A percentile compares a stretch with the other conserved stretches of the same genome.
These are phyloP conservation scores for Bhutanitis thaidina DNA, from an alignment of 2,888 invertebrate species.

Conservation along the genomic window DNA sequence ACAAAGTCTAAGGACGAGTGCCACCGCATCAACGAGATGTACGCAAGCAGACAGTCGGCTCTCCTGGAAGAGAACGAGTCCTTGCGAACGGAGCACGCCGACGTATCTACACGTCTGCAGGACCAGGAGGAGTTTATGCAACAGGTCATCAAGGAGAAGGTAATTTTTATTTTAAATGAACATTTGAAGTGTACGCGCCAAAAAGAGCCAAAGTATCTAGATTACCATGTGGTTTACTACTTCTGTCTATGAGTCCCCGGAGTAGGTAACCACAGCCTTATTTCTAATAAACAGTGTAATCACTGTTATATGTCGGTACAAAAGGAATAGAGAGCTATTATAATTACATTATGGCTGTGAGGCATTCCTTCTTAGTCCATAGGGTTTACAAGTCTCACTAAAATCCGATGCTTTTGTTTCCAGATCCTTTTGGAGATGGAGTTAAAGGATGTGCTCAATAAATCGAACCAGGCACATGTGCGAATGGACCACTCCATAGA, in stretches of 20 bases:
- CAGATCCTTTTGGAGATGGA: constrained; percentile 66
- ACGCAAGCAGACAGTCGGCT: constrained; percentile 55
- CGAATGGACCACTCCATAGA: constrained; percentile 64
- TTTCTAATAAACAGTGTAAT: too few relatives aligned
- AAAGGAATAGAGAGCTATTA: too few relatives aligned
- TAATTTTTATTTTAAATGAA: constrained; percentile 19
- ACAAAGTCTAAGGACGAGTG: constrained; percentile 64
- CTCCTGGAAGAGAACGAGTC: constrained; percentile 59
- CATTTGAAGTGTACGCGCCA: too few relatives aligned
- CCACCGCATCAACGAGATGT: constrained; percentile 73
- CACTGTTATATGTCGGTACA: too few relatives aligned
- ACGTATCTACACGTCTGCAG: constrained; percentile 43
- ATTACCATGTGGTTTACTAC: too few relatives aligned
- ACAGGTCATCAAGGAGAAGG: constrained; percentile 63
- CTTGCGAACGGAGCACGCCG: constrained; percentile 48
- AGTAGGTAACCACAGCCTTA: too few relatives aligned
- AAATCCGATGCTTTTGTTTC: too few relatives aligned
- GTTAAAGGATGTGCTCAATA: constrained; percentile 61
- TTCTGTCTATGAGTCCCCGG: too few relatives aligned
- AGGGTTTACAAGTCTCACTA: too few relatives aligned
- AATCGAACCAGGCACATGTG: constrained; percentile 52
- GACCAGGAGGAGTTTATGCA: constrained; percentile 62
- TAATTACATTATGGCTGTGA: too few relatives aligned
- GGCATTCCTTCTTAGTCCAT: too few relatives aligned
- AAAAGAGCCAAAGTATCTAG: too few relatives aligned